Evolutionary conservation across 2,797 vertebrate genomes (phyloP), one percentile per base, ranked within the genome.

Genomic region (Kryptolebias ocellatus): DNA sequence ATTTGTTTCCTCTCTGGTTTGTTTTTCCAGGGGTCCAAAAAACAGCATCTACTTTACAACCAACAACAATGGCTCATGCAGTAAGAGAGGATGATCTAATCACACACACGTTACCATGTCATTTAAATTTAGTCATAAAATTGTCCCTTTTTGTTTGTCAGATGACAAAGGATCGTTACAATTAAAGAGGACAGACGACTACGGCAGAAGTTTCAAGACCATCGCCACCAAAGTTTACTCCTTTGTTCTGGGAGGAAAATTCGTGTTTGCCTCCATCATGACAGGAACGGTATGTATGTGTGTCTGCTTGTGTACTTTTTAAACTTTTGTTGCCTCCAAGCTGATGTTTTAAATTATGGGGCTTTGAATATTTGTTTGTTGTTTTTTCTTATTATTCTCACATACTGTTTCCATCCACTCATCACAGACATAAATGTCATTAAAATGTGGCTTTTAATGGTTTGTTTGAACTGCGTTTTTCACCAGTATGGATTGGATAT

Each of bases 201-300:
- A 96, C 9, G 96, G 96, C 7, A 91, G 76, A 80, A 90, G 89
- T 53, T 94, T 96, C 84, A 91, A 93, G 77, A 95, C 92, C 46
- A 93, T 99, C 4, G 95, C 95, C 20, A 92, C 90, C 60, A 95
- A 90, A 89, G 94, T 99, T 78, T 98, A 94, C 67, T 98, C 96
- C 4, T 99, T 99, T 70, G 96, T 96, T 0, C 88, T 98, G 34
- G 96, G 96, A 10, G 96, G 96, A 3, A 94, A 93, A 60, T 99
- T 98, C 74, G 90, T 99, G 27, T 96, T 98, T 15, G 95, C 95
- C 24, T 99, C 97, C 24, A 95, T 99, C 64, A 96, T 97, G 96
- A 95, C 95, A 5, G 95, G 95, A 83, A 91, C 85, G 90, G 96
- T 98, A 78, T 1, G 73, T 78, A 11, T 70, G 39, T 46, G 29